Evolutionary conservation across 2,113 vertebrate species (phyloP), one percentile per base, ranked within the genome.

Genomic region (Triplophysa dalaica): DNA sequence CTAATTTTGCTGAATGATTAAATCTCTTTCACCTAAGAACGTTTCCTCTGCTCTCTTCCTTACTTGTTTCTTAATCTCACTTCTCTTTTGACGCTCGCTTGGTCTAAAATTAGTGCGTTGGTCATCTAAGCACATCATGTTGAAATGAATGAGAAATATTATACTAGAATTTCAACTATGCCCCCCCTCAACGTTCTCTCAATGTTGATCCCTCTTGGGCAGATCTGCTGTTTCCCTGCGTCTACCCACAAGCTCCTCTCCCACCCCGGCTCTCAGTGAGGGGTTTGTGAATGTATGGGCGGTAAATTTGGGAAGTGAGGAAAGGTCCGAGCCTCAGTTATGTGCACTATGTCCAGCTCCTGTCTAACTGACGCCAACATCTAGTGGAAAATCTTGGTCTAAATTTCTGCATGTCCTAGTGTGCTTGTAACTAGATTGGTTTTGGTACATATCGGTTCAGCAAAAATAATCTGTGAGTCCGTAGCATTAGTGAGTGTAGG

Each of bases 71-170:
- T 54, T 50, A 73, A 74, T 62, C 60, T 75, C 45, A 17, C 22
- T 45, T 60, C 45, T 48, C 45, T 72, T 58, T 66, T 66, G 29
- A 29, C 60, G 58, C 56, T 84, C 54, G 19, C 64, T 70, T 48
- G 0, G 24, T 50, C 78, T 93, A 92, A 88, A 93, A 88, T 93
- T 92, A 93, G 91, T 70, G 63, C 79, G 56, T 75, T 81, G 86
- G 88, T 91, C 89, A 89, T 89, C 43, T 78, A 81, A 83, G 83
- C 84, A 85, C 82, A 86, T 87, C 83, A 86, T 85, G 83, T 85
- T 87, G 89, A 88, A 89, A 87, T 89, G 89, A 89, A 86, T 86
- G 70, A 84, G 91, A 92, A 93, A 93, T 91, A 83, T 89, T 90
- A 92, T 84, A 87, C 89, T 54, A 88, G 87, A 87, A 92, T 92